A percentile compares a stretch with the other conserved stretches of the same genome.
phyloP scores from a whole-genome alignment of 2,888 invertebrate genomes.

The Drosophila koepferae region DNA sequence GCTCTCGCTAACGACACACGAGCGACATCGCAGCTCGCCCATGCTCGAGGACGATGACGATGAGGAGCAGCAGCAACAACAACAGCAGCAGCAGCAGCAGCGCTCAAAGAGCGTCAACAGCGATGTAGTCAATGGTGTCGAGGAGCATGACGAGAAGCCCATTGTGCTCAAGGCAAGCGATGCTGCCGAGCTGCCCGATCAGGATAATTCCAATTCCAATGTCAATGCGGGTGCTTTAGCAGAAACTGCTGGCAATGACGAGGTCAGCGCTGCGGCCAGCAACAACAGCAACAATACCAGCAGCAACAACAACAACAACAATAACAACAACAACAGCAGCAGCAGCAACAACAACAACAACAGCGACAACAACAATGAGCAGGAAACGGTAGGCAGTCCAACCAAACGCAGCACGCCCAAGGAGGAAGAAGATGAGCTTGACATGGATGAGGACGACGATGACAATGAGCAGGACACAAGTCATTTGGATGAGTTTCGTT shows the following conservation, averaged over 20 bases:
- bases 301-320: constrained; percentile 48
- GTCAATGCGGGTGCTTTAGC: constrained; percentile 15
- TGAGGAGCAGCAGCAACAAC: constrained; percentile 44
- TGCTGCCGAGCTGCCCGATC: constrained; percentile 32
- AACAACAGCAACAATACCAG: constrained; percentile 54
- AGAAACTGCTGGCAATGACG: constrained; percentile 31
- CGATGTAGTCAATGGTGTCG: constrained; percentile 64
- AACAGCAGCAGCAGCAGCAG: constrained; percentile 34
- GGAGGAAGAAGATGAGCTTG: constrained; percentile 84
- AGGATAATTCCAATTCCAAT: constrained; percentile 58
- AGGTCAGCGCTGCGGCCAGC: constrained; percentile 12
- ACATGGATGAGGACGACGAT: constrained; percentile 84
- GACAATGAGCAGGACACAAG: constrained; percentile 84
- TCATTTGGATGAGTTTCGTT: constrained; percentile 84
- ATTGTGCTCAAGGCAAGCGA: constrained; percentile 29
- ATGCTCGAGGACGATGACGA: constrained; percentile 70
- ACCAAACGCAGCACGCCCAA: constrained; percentile 80
- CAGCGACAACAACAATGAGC: constrained; percentile 53
- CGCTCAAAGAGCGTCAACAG: constrained; percentile 58
- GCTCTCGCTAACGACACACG: constrained; percentile 89
- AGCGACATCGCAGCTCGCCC: constrained; percentile 82
- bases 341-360: constrained; percentile 64
- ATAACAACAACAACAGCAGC: constrained; percentile 42
- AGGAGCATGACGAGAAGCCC: constrained; percentile 61
- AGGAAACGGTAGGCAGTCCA: constrained; percentile 46